phyloP scores from a whole-genome alignment of 2,888 invertebrate genomes.

The Nomada ruficornis region DNA sequence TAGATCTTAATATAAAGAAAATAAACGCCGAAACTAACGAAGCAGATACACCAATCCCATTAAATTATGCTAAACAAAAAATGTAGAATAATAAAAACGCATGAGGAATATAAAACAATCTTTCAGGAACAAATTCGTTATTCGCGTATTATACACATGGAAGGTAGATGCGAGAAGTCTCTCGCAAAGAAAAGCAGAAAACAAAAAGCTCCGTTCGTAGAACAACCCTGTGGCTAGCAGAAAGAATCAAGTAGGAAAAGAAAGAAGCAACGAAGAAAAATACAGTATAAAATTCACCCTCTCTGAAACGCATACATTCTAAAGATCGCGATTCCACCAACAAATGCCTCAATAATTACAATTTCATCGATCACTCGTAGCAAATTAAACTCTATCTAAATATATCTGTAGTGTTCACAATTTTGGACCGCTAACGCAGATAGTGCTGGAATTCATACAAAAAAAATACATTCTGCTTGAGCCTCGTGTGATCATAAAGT shows the following conservation, averaged over 20 bases:
- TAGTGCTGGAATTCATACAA: neutral
- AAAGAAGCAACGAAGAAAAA: neutral
- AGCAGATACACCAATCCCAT: neutral
- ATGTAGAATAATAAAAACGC: neutral
- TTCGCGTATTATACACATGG: conserved; percentile 27
- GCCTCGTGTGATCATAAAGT: neutral
- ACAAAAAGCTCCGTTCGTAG: neutral
- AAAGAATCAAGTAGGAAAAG: neutral
- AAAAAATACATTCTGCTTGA: neutral
- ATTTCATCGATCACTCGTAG: neutral
- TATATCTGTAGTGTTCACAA: neutral
- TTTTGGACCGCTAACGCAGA: conserved; percentile 8
- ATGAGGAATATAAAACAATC: too few species aligned
- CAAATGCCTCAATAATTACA: neutral
- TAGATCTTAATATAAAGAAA: conserved; percentile 4
- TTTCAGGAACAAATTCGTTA: neutral
- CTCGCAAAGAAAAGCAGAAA: neutral
- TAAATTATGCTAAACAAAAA: neutral
- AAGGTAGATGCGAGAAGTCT: conserved; percentile 47
- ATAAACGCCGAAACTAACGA: neutral
- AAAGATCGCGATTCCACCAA: neutral
- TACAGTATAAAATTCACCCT: neutral
- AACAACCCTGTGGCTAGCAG: neutral
- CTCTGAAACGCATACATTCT: neutral
- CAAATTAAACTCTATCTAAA: neutral